These are phyloP conservation scores for Oncorhynchus masou DNA, from an alignment of 2,113 vertebrate species.

Conservation along the genomic window DNA sequence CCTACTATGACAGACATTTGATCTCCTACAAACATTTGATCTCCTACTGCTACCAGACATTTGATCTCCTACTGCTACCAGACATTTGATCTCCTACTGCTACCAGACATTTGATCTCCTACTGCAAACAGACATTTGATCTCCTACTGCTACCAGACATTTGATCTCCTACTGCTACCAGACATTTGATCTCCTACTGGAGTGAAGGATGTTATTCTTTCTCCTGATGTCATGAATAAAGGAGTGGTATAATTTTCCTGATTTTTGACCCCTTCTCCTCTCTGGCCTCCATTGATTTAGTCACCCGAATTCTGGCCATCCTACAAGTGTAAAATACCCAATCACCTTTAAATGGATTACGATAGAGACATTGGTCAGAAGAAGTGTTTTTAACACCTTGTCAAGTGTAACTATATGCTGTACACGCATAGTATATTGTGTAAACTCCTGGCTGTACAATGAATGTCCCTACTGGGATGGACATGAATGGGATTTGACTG, in stretches of 20 bases:
- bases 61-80: no score
- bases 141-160: neutral
- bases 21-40: no score
- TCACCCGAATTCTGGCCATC: no score
- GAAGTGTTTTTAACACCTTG: neutral
- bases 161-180: neutral
- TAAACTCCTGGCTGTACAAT: neutral
- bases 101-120: no score
- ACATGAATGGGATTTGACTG: neutral
- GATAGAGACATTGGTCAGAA: neutral
- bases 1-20: no score
- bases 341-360: no score
- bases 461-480: neutral
- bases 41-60: no score
- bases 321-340: no score
- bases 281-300: no score
- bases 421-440: neutral
- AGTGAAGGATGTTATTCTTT: constrained; percentile 6
- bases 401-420: constrained; percentile 5
- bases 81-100: no score
- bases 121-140: neutral
- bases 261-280: no score
- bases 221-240: constrained; percentile 34
- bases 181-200: constrained; percentile 16
- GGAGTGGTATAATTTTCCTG: neutral